phyloP scores from a whole-genome alignment of 2,888 invertebrate species.

The Sminthurides aquaticus region DNA sequence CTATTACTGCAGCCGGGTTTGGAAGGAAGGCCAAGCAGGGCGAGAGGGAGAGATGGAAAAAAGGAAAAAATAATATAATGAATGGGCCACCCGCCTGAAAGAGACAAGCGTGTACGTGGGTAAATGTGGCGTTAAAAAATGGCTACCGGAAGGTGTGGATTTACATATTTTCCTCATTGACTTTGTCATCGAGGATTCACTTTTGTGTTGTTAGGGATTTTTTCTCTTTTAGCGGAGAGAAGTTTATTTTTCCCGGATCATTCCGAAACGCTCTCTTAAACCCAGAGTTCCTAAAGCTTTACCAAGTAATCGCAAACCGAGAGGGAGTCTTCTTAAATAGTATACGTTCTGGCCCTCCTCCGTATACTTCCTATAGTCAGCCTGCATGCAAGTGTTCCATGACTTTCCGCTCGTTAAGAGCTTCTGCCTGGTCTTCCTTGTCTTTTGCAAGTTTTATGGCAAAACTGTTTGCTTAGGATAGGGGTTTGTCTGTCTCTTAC shows the following conservation, averaged over 20 bases:
- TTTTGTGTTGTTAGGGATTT: conserved; percentile 18
- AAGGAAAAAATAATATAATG: conserved; percentile 16
- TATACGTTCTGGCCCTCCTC: too few species aligned
- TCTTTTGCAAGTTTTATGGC: background rate
- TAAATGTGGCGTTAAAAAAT: conserved; percentile 43
- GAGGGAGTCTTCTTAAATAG: too few species aligned
- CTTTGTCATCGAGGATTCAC: conserved; percentile 24
- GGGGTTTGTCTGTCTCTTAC: too few species aligned
- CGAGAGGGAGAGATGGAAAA: conserved; percentile 1
- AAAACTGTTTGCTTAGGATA: too few species aligned
- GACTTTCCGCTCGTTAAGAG: background rate
- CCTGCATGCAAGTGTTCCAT: background rate
- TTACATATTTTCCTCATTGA: conserved; percentile 41
- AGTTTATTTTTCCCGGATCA: too few species aligned
- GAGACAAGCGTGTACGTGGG: conserved; percentile 19
- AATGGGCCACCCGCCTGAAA: conserved; percentile 23
- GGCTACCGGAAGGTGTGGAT: conserved; percentile 43
- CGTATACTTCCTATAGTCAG: background rate
- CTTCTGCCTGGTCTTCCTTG: background rate
- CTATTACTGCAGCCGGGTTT: too few species aligned
- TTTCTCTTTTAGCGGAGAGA: background rate
- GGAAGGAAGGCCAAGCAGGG: too few species aligned
- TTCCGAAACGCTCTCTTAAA: too few species aligned
- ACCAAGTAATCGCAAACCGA: too few species aligned
- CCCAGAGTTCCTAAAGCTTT: too few species aligned